Evolutionary conservation across 2,113 vertebrate species (phyloP).

Genomic region (Onychostoma macrolepis): DNA sequence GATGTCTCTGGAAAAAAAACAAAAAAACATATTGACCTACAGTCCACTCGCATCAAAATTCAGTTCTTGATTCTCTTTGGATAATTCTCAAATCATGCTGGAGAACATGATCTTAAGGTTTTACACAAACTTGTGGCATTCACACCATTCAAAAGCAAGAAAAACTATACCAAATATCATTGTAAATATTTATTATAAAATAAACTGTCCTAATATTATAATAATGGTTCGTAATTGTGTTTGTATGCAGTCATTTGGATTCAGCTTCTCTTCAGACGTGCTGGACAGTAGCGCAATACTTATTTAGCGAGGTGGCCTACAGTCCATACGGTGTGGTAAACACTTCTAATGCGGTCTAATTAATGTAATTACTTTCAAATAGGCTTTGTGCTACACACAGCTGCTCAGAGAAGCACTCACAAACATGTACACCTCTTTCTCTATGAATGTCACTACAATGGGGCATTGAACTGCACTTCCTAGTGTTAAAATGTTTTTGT

Average conservation of each 20-base stretch:
- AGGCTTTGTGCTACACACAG: slow-evolving; percentile 42
- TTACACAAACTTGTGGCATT: background rate
- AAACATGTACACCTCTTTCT: slow-evolving; percentile 2
- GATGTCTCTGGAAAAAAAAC: slow-evolving; percentile 36
- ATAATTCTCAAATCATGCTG: background rate
- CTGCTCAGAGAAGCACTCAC: slow-evolving; percentile 20
- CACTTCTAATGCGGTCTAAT: slow-evolving; percentile 48
- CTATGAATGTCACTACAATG: background rate
- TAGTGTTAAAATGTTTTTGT: slow-evolving; percentile 6
- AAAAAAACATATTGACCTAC: background rate
- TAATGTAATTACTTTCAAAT: slow-evolving; percentile 51
- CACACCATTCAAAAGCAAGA: background rate
- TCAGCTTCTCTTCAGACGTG: background rate
- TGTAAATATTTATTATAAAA: background rate
- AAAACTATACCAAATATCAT: background rate
- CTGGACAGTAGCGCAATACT: slow-evolving; percentile 2
- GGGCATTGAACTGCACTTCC: background rate
- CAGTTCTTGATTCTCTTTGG: background rate
- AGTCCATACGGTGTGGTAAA: slow-evolving; percentile 40
- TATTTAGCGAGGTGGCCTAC: background rate
- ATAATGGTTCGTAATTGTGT: background rate
- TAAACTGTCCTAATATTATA: background rate
- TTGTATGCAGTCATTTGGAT: background rate
- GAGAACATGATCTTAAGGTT: background rate
- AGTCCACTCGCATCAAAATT: background rate